Evolutionary conservation across 2,888 invertebrate genomes (phyloP).

Genomic region (Trichopoda pennipes): DNA sequence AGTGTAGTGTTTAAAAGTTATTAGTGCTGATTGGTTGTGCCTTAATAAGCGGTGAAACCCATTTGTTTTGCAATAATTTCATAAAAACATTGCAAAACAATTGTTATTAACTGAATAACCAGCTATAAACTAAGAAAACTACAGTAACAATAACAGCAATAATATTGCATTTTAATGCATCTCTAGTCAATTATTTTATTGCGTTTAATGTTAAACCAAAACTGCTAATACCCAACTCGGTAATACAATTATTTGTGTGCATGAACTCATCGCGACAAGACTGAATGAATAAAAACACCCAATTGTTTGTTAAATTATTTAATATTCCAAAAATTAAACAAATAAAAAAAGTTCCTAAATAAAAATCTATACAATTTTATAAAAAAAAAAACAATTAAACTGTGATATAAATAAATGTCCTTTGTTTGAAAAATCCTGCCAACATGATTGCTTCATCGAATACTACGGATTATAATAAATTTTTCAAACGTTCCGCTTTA

Average conservation of each 20-base stretch:
- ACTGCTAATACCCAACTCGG: conserved; percentile 6
- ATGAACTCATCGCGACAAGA: conserved; percentile 42
- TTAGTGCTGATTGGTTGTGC: not conserved
- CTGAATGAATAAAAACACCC: conserved; percentile 32
- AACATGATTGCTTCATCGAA: conserved; percentile 74
- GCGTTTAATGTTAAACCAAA: conserved; percentile 6
- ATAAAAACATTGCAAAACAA: conserved; percentile 1
- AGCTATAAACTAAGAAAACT: not conserved
- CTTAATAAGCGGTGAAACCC: conserved; percentile 5
- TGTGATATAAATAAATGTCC: conserved; percentile 46
- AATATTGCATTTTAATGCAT: conserved; percentile 17
- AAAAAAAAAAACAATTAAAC: conserved; percentile 41
- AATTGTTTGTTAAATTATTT: too few species aligned
- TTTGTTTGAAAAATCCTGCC: conserved; percentile 20
- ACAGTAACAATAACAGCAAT: not conserved
- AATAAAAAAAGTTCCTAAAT: conserved; percentile 22
- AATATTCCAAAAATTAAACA: conserved; percentile 4
- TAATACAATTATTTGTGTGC: conserved; percentile 46
- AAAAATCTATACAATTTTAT: not conserved
- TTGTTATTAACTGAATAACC: not conserved
- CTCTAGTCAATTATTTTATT: conserved; percentile 1
- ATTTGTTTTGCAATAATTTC: not conserved
- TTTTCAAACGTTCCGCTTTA: conserved; percentile 75
- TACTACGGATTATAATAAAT: conserved; percentile 74
- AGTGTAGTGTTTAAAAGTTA: not conserved